Evolutionary conservation across 2,113 vertebrate species (phyloP).

Genomic region (Pituophis catenifer): DNA sequence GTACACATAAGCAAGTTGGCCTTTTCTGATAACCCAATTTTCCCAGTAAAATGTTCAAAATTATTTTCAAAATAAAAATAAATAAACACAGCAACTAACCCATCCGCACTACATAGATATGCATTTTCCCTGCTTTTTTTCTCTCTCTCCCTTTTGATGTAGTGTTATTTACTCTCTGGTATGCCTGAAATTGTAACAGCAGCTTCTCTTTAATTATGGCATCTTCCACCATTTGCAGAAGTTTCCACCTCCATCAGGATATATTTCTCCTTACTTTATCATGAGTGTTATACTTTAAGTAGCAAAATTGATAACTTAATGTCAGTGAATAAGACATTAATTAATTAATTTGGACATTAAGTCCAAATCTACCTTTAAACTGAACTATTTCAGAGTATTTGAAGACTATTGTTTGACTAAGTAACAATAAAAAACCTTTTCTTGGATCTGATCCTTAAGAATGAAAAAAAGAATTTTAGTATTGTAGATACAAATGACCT

Average conservation of each 20-base stretch:
- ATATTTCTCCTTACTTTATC: neutral
- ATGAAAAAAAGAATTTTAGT: neutral
- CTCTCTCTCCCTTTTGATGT: neutral
- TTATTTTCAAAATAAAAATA: neutral
- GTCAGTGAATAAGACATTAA: neutral
- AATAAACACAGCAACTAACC: neutral
- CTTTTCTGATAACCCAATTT: neutral
- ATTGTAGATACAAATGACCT: neutral
- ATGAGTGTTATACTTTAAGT: neutral
- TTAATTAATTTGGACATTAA: neutral
- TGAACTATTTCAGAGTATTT: neutral
- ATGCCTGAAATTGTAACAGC: neutral
- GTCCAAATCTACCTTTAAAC: neutral
- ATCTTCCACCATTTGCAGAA: neutral
- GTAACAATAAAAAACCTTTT: neutral
- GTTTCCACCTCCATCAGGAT: neutral
- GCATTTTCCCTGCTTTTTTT: neutral
- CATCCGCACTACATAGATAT: neutral
- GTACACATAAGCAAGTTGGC: neutral
- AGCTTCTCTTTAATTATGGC: neutral
- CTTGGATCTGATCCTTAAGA: accelerated
- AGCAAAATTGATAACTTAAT: neutral
- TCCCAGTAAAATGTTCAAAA: neutral
- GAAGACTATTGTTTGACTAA: accelerated
- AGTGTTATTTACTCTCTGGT: neutral